phyloP scores from a whole-genome alignment of 2,113 vertebrate species.

The Cynopterus brachyotis region DNA sequence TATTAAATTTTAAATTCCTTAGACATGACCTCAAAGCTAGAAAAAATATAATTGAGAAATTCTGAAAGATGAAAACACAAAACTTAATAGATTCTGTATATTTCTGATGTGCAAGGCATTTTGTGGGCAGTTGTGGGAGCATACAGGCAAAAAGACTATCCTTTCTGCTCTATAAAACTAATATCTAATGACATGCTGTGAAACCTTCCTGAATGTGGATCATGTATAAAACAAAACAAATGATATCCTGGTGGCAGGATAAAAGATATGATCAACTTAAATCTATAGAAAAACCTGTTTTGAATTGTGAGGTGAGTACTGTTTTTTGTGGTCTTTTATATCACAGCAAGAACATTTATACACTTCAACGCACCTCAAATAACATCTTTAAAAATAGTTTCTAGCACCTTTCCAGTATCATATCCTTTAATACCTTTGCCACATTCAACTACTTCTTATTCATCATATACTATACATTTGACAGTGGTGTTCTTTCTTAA shows the following conservation, averaged over 20 bases:
- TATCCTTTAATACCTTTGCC: neutral
- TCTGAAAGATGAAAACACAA: neutral
- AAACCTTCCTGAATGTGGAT: neutral
- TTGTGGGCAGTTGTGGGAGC: neutral
- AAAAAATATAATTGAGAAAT: neutral
- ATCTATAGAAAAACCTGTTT: neutral
- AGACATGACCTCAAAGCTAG: neutral
- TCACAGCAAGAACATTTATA: neutral
- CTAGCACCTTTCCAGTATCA: neutral
- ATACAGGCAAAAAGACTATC: neutral
- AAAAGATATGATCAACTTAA: neutral
- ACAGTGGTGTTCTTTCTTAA: neutral
- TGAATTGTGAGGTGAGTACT: neutral
- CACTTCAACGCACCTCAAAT: neutral
- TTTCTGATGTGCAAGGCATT: neutral
- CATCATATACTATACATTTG: neutral
- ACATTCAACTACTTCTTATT: too few species aligned
- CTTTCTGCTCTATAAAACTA: too few species aligned
- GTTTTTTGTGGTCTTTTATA: neutral
- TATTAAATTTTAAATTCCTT: neutral
- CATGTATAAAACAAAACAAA: neutral
- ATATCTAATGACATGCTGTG: neutral
- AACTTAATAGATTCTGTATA: neutral
- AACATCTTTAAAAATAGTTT: neutral
- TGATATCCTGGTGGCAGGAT: neutral